These are phyloP conservation scores for Leptobrachium ailaonicum DNA, from an alignment of 2,113 vertebrate species.

Conservation along the genomic window DNA sequence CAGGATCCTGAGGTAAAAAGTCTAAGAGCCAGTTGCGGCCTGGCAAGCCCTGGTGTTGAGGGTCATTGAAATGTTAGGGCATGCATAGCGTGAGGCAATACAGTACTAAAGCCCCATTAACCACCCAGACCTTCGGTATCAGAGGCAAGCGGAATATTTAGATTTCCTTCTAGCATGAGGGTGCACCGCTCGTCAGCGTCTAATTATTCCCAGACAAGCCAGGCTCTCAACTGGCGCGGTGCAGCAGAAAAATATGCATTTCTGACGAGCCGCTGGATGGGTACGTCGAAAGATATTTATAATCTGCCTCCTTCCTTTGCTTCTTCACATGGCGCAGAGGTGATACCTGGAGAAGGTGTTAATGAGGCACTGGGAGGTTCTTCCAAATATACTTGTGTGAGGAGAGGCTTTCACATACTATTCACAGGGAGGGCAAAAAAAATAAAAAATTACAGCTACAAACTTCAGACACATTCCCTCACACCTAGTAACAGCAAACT, in stretches of 20 bases:
- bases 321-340: slow-evolving; percentile 21
- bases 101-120: too few relatives aligned
- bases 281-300: slow-evolving; percentile 30
- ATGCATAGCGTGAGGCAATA: too few relatives aligned
- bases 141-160: not conserved
- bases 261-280: not conserved
- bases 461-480: not conserved
- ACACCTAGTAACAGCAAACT: too few relatives aligned
- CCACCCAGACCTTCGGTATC: too few relatives aligned
- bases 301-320: slow-evolving; percentile 8
- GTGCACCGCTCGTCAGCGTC: too few relatives aligned
- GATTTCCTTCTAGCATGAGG: not conserved
- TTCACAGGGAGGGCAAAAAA: slow-evolving; percentile 13
- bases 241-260: not conserved
- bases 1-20: too few relatives aligned
- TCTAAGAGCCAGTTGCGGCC: too few relatives aligned
- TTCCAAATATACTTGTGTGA: slow-evolving; percentile 27
- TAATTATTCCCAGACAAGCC: slow-evolving; percentile 13
- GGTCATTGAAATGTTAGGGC: too few relatives aligned
- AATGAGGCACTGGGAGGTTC: slow-evolving; percentile 26
- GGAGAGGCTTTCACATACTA: not conserved
- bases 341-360: slow-evolving; percentile 34
- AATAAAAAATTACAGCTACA: not conserved
- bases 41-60: too few relatives aligned
- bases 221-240: not conserved